Percentiles rank a stretch among this genome's conserved stretches.
These are phyloP conservation scores for Sceliomorpha sp. DNA, from an alignment of 2,888 invertebrate species.

Conservation along the genomic window DNA sequence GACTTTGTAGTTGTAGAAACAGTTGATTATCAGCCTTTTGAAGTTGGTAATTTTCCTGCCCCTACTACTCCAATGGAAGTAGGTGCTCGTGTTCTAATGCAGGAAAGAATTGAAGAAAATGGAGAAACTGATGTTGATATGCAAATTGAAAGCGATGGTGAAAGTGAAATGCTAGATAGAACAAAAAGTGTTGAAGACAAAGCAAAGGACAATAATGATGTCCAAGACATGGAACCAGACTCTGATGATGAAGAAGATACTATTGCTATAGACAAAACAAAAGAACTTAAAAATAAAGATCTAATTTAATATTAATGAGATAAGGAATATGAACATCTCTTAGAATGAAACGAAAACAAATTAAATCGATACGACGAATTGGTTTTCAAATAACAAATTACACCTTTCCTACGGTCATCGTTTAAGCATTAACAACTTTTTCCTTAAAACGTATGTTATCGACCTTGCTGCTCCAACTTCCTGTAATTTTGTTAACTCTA, in stretches of 20 bases:
- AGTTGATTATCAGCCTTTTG: slow-evolving; percentile 98
- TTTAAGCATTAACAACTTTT: no score
- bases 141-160: slow-evolving; percentile 92
- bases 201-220: slow-evolving; percentile 83
- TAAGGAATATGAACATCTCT: no score
- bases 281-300: slow-evolving; percentile 80
- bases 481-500: no score
- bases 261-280: slow-evolving; percentile 70
- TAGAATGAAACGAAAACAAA: no score
- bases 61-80: slow-evolving; percentile 99
- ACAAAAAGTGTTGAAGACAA: slow-evolving; percentile 78
- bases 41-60: slow-evolving; percentile 97
- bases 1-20: slow-evolving; percentile 99
- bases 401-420: no score
- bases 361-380: no score
- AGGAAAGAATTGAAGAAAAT: slow-evolving; percentile 89
- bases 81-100: slow-evolving; percentile 95
- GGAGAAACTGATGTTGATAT: slow-evolving; percentile 93
- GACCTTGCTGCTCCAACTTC: no score
- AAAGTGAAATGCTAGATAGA: slow-evolving; percentile 83
- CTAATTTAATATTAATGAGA: no score
- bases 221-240: slow-evolving; percentile 96
- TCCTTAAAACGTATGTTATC: no score
- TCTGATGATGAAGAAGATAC: slow-evolving; percentile 86
- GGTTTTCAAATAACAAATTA: no score